Evolutionary conservation across 2,888 invertebrate species (phyloP), one percentile per base, ranked within the genome.

Genomic region (Cylindroiulus punctatus): DNA sequence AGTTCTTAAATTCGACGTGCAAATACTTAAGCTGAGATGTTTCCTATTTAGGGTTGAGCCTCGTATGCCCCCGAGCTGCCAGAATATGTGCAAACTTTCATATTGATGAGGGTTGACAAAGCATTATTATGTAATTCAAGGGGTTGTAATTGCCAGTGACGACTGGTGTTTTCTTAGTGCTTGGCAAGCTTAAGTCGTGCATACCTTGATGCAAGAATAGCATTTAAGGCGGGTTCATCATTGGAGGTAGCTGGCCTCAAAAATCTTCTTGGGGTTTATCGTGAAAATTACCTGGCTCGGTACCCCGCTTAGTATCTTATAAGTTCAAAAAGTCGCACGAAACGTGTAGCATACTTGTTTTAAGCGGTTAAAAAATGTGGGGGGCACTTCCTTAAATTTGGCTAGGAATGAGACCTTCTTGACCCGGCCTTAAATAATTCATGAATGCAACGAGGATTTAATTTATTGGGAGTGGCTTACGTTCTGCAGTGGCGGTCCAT

Each of bases 251-350:
- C 65, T 12, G 7, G 65, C 26, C 26, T 26, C 5, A 22, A 65
- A 65, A 65, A n/a, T 65, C 65, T 65, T 65, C 26, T 65, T 65
- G 65, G 26, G 65, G 12, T 65, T 3, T n/a, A 26, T 65, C 26
- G 26, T 12, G 26, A 12, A 65, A 26, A 65, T 65, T 65, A 65
- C 65, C 26, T 7, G 65, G 65, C 26, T n/a, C 26, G 8, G 65
- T 65, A 65, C 65, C 65, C 26, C n/a, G 65, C 26, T 65, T 26
- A 26, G 65, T 22, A 26, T 65, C 65, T 26, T 12, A 26, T n/a
- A n/a, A 65, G 65, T 65, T 65, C 65, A 65, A 65, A 26, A 65
- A 65, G 65, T 65, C 65, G 65, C 65, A 26, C n/a, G 65, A 65
- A 65, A 65, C 65, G 65, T 65, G 65, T 26, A 65, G 22, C 26